Conservation (phyloP, 1,140 invertebrate species). For the Battus philenor region DNA sequence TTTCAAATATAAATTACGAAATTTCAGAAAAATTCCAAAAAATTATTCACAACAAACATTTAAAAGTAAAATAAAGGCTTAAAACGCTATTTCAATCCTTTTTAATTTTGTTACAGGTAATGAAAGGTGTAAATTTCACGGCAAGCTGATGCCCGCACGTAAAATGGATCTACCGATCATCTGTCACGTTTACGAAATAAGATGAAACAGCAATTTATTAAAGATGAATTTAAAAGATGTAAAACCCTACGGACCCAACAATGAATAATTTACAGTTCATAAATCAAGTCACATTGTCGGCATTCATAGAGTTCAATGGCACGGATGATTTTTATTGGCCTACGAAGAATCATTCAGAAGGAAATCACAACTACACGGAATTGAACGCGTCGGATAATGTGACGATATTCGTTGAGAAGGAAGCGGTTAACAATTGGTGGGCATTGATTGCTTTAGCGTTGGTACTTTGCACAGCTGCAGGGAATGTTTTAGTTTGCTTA, state of each 20-base stretch:
- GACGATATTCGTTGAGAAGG: constrained; percentile 21
- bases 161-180: constrained; percentile 43
- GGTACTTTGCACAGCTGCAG: constrained; percentile 91
- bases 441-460: constrained; percentile 85
- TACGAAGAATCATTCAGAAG: constrained; percentile 26
- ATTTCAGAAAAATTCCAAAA: too few species aligned
- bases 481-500: constrained; percentile 95
- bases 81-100: too few species aligned
- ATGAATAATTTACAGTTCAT: constrained; percentile 49
- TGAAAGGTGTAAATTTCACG: constrained; percentile 14
- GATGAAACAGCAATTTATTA: constrained; percentile 41
- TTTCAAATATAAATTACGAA: too few species aligned
- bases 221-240: constrained; percentile 43
- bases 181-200: constrained; percentile 65
- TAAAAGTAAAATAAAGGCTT: too few species aligned
- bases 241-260: constrained; percentile 33
- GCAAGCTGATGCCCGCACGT: constrained; percentile 23
- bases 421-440: constrained; percentile 76
- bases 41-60: too few species aligned
- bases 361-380: constrained; percentile 18
- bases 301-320: constrained; percentile 2
- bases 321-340: constrained; percentile 25
- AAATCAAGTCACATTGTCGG: constrained; percentile 21
- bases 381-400: constrained; percentile 26
- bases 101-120: constrained; percentile 51